Conservation (phyloP, 2,888 invertebrate species). For the Odontocolon sp. region DNA sequence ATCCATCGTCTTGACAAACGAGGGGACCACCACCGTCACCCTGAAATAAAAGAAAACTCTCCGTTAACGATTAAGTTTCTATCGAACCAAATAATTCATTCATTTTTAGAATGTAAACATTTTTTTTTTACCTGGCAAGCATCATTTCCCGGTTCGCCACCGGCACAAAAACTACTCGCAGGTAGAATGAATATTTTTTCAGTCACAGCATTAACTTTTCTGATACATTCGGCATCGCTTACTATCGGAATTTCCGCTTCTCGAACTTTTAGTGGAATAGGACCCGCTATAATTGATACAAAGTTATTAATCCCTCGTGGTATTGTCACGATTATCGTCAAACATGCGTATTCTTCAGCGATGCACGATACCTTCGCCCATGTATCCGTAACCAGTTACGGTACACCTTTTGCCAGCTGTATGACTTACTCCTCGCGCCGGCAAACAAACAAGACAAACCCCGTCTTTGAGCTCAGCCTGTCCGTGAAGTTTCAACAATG, state of each 20-base stretch:
- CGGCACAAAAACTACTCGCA: conserved; percentile 96
- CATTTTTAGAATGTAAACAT: conserved; percentile 23
- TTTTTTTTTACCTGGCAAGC: conserved; percentile 89
- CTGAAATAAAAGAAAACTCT: conserved; percentile 79
- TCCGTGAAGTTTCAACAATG: conserved; percentile 92
- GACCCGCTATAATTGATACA: conserved; percentile 86
- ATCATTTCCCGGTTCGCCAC: conserved; percentile 95
- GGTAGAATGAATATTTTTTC: conserved; percentile 97
- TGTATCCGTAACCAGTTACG: conserved; percentile 96
- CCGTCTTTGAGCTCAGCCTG: conserved; percentile 94
- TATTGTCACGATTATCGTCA: not conserved
- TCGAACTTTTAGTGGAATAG: conserved; percentile 93
- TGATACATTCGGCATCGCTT: conserved; percentile 94
- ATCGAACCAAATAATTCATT: not conserved
- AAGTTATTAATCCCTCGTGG: not conserved
- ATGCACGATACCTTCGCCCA: conserved; percentile 91
- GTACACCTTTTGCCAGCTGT: conserved; percentile 95
- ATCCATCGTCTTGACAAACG: conserved; percentile 95
- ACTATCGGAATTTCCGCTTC: conserved; percentile 96
- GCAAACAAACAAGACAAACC: conserved; percentile 92
- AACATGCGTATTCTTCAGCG: not conserved
- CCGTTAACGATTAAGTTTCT: not conserved
- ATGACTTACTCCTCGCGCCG: conserved; percentile 93
- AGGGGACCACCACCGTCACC: conserved; percentile 97
- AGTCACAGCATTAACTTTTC: conserved; percentile 96